These are phyloP conservation scores for Oryzias sinensis DNA, from an alignment of 2,797 vertebrate species.

Conservation along the genomic window DNA sequence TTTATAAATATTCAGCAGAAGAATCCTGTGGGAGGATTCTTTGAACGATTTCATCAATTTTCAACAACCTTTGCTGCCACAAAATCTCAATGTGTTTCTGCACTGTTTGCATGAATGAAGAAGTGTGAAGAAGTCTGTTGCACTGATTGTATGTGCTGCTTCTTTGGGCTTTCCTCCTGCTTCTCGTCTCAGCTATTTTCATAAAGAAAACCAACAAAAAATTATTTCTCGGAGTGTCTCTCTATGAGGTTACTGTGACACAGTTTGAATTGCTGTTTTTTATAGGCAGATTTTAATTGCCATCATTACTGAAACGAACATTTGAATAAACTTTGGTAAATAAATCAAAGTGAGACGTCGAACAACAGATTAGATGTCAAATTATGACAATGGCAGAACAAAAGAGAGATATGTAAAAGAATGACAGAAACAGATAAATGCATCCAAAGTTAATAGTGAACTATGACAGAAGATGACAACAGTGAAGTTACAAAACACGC, in stretches of 20 bases:
- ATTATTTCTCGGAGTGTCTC: no score
- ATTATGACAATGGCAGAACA: not conserved
- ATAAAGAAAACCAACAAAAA: no score
- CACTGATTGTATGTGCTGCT: not conserved
- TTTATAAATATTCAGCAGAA: slow-evolving; percentile 1
- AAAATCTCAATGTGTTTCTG: not conserved
- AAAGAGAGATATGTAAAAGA: not conserved
- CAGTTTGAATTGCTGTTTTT: not conserved
- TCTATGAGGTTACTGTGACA: no score
- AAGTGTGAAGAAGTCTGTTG: slow-evolving; percentile 4
- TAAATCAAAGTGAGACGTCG: not conserved
- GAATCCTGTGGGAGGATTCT: not conserved
- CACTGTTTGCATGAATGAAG: slow-evolving; percentile 10
- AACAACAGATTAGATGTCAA: not conserved
- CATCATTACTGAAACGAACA: not conserved
- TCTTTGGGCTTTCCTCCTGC: not conserved
- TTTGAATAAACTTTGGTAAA: not conserved
- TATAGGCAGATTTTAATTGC: not conserved
- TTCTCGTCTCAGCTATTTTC: not conserved
- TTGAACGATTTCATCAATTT: not conserved
- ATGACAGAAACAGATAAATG: not conserved
- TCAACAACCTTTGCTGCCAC: slow-evolving; percentile 7
- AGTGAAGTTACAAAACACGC: not conserved
- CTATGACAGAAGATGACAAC: not conserved
- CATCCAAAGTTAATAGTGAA: not conserved